These are phyloP conservation scores for Vulpes vulpes DNA, from an alignment of 2,113 vertebrate species.

Conservation along the genomic window DNA sequence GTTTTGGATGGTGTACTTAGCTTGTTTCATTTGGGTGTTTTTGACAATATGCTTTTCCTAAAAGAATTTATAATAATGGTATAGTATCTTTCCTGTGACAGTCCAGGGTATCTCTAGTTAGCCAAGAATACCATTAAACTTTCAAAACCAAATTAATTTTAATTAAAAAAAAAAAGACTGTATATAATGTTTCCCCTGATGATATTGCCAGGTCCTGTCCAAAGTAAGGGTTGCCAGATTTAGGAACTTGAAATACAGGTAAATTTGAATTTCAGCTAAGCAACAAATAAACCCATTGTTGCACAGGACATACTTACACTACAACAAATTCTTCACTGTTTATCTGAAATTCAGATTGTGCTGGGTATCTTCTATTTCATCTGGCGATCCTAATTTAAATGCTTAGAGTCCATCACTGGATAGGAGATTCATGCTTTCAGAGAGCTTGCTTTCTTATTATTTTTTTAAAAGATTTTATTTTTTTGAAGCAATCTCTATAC, in stretches of 20 bases:
- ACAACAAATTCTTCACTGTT: not conserved
- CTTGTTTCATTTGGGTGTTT: not conserved
- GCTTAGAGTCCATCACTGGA: not conserved
- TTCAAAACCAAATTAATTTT: conserved; percentile 1
- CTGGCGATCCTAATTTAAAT: not conserved
- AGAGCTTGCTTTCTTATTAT: not conserved
- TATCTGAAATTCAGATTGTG: not conserved
- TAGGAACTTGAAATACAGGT: not conserved
- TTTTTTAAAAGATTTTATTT: not conserved
- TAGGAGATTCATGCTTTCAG: not conserved
- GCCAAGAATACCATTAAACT: not conserved
- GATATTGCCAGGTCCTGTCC: not conserved
- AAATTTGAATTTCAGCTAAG: conserved; percentile 18
- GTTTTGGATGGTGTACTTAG: not conserved
- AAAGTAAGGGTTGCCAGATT: not conserved
- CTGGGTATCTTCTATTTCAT: not conserved
- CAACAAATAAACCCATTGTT: not conserved
- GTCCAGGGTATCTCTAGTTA: not conserved
- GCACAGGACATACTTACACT: not conserved
- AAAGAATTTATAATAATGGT: not conserved
- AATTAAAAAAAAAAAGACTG: not conserved
- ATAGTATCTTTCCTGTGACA: not conserved
- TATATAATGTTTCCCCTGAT: not conserved
- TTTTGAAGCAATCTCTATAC: not conserved
- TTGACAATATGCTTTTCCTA: not conserved